phyloP scores from a whole-genome alignment of 2,797 vertebrate genomes.

The Hephaestus fuliginosus region DNA sequence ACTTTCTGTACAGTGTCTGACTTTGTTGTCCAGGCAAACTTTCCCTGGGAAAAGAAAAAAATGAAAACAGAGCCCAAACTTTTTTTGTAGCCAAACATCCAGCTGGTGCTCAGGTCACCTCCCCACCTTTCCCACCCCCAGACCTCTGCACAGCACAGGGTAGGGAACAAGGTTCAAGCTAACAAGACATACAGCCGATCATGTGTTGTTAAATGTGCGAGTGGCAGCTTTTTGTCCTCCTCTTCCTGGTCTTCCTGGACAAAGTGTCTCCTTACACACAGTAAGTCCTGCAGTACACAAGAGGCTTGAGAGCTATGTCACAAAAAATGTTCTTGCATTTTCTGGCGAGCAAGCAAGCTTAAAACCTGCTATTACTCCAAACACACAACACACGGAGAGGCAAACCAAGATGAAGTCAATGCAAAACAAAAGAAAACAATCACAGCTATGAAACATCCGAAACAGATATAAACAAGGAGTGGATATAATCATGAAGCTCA shows the following conservation, averaged over 20 bases:
- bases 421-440: conserved; percentile 3
- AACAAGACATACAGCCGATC: conserved; percentile 55
- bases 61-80: conserved; percentile 11
- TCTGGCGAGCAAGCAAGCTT: neutral
- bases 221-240: conserved; percentile 26
- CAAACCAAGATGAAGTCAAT: conserved; percentile 6
- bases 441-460: neutral
- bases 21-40: conserved; percentile 43
- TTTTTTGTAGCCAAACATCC: conserved; percentile 39
- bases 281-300: neutral
- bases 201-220: conserved; percentile 61
- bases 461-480: neutral
- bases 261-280: conserved; percentile 35
- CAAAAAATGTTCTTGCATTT: neutral
- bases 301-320: neutral
- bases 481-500: fast-evolving
- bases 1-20: conserved; percentile 51
- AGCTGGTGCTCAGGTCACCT: conserved; percentile 40
- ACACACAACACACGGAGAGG: neutral
- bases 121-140: neutral
- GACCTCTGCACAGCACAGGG: conserved; percentile 17
- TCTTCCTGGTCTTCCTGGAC: conserved; percentile 44
- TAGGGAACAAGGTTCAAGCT: conserved; percentile 51
- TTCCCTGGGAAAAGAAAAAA: neutral
- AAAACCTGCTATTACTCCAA: neutral